Conservation (phyloP, 2,797 vertebrate genomes). For the Hemibagrus guttatus region DNA sequence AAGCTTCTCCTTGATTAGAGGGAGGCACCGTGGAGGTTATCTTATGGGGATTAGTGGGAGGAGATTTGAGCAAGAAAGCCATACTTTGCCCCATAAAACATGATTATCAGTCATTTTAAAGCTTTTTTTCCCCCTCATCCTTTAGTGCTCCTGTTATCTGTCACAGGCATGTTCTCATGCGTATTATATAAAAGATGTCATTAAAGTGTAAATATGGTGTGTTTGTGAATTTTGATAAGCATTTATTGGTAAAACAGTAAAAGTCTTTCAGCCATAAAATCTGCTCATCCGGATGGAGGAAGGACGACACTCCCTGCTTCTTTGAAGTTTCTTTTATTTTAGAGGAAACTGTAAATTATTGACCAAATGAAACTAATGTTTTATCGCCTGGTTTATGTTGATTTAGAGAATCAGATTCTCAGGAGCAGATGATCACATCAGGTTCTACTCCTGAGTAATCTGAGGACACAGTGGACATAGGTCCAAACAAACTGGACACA, state of each 20-base stretch:
- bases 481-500: neutral
- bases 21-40: conserved; percentile 54
- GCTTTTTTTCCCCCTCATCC: conserved; percentile 43
- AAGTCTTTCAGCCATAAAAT: neutral
- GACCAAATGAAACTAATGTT: neutral
- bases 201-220: neutral
- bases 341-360: neutral
- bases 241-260: neutral
- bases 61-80: conserved; percentile 57
- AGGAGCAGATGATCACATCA: neutral
- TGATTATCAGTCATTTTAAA: conserved; percentile 59
- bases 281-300: neutral
- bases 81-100: conserved; percentile 53
- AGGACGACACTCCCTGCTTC: neutral
- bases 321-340: neutral
- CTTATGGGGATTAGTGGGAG: conserved; percentile 48
- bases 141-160: conserved; percentile 32
- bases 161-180: neutral
- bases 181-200: neutral
- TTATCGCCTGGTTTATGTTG: neutral
- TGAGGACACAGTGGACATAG: neutral
- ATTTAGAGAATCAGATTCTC: neutral
- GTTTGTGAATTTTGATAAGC: neutral
- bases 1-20: conserved; percentile 46
- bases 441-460: neutral